Evolutionary conservation across 1,140 invertebrate genomes (phyloP).

Genomic region (Zaprionus capensis): DNA sequence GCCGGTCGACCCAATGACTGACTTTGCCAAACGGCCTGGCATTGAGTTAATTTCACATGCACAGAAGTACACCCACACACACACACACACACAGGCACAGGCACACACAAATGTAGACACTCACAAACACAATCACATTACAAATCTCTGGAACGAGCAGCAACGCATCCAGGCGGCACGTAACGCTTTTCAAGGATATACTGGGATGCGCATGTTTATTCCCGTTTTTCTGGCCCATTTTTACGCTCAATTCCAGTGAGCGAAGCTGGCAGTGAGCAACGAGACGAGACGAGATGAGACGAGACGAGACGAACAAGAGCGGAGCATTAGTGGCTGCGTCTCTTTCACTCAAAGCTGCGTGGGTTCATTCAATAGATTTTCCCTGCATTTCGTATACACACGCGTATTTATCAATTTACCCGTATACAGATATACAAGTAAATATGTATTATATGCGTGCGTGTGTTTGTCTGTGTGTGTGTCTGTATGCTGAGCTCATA

Average conservation of each 20-base stretch:
- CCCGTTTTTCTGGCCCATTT: slow-evolving; percentile 64
- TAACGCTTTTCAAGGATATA: slow-evolving; percentile 72
- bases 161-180: slow-evolving; percentile 50
- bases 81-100: not conserved
- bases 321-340: slow-evolving; percentile 22
- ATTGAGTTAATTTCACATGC: slow-evolving; percentile 54
- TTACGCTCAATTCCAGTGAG: slow-evolving; percentile 73
- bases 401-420: slow-evolving; percentile 14
- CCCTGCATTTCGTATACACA: slow-evolving; percentile 10
- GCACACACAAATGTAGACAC: not conserved
- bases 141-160: slow-evolving; percentile 68
- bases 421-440: slow-evolving; percentile 15
- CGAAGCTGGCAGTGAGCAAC: slow-evolving; percentile 10
- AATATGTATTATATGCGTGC: slow-evolving; percentile 20
- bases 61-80: slow-evolving; percentile 13
- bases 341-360: slow-evolving; percentile 77
- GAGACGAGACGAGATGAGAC: slow-evolving; percentile 12
- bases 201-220: slow-evolving; percentile 81
- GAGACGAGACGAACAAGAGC: slow-evolving; percentile 3
- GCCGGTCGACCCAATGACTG: slow-evolving; percentile 56
- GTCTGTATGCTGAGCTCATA: slow-evolving; percentile 60
- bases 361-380: slow-evolving; percentile 76
- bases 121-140: slow-evolving; percentile 7
- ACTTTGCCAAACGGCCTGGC: slow-evolving; percentile 67
- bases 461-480: slow-evolving; percentile 41